Conservation (phyloP, 2,888 invertebrate genomes). For the Pseudococcus longispinus region DNA sequence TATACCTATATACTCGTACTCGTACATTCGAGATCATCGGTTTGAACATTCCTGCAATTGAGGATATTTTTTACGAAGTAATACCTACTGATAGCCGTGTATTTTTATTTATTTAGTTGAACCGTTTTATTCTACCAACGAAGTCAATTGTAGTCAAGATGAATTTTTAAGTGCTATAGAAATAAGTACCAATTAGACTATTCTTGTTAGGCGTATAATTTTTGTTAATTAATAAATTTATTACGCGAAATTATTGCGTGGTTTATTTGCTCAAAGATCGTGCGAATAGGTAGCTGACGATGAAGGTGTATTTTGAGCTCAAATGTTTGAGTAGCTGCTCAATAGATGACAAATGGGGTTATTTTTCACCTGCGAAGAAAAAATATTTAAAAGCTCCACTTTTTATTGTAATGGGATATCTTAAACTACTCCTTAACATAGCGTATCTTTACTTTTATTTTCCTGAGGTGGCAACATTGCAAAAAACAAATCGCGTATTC, state of each 20-base stretch:
- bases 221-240: constrained; percentile 51
- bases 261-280: too few species aligned
- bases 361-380: too few species aligned
- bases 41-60: constrained; percentile 26
- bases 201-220: constrained; percentile 47
- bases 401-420: too few species aligned
- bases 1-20: constrained; percentile 25
- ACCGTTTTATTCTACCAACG: constrained; percentile 41
- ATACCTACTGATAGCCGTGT: background rate
- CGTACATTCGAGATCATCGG: constrained; percentile 11
- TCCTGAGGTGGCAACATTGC: too few species aligned
- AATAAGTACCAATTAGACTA: constrained; percentile 48
- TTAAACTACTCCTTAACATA: too few species aligned
- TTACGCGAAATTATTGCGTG: constrained; percentile 1
- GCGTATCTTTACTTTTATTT: too few species aligned
- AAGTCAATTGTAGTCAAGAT: constrained; percentile 49
- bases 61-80: constrained; percentile 12
- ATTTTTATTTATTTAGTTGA: constrained; percentile 28
- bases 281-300: too few species aligned
- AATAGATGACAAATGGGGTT: too few species aligned
- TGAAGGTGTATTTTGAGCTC: too few species aligned
- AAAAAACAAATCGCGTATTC: too few species aligned
- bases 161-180: constrained; percentile 44
- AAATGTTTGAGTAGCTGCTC: too few species aligned
- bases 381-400: too few species aligned